phyloP scores from a whole-genome alignment of 1,140 invertebrate genomes.

The Laupala kohalensis region DNA sequence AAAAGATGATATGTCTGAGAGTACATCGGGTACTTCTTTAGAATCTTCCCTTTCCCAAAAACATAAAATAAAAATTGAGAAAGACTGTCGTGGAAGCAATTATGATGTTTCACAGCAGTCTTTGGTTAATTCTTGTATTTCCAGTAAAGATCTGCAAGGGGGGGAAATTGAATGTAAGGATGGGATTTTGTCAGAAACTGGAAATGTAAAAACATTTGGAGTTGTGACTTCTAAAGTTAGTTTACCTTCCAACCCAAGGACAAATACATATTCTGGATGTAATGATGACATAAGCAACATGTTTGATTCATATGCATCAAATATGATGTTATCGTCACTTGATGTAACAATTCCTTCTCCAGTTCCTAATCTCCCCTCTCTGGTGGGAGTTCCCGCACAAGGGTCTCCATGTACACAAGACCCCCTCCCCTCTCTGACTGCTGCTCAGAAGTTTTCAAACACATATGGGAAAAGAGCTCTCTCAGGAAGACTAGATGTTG shows the following conservation, averaged over 20 bases:
- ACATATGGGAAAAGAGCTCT: conserved; percentile 4
- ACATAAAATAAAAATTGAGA: background rate
- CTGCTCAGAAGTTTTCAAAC: conserved; percentile 7
- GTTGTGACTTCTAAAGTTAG: background rate
- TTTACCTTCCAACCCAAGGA: background rate
- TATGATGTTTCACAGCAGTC: background rate
- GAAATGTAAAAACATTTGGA: background rate
- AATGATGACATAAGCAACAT: conserved; percentile 7
- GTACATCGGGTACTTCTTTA: background rate
- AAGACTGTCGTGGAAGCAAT: background rate
- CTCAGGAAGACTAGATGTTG: conserved; percentile 5
- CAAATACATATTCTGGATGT: background rate
- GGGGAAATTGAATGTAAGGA: background rate
- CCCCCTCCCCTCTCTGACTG: conserved; percentile 1
- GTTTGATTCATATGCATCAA: background rate
- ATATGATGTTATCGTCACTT: background rate
- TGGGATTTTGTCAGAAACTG: background rate
- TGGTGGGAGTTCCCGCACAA: background rate
- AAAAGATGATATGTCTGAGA: background rate
- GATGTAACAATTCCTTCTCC: conserved; percentile 8
- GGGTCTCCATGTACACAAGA: background rate
- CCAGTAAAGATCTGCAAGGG: background rate
- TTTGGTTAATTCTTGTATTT: background rate
- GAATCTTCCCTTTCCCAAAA: background rate
- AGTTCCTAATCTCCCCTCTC: background rate